Base-by-base conservation (phyloP, 2,888 invertebrate species). In the Ceraclea dissimilis region DNA sequence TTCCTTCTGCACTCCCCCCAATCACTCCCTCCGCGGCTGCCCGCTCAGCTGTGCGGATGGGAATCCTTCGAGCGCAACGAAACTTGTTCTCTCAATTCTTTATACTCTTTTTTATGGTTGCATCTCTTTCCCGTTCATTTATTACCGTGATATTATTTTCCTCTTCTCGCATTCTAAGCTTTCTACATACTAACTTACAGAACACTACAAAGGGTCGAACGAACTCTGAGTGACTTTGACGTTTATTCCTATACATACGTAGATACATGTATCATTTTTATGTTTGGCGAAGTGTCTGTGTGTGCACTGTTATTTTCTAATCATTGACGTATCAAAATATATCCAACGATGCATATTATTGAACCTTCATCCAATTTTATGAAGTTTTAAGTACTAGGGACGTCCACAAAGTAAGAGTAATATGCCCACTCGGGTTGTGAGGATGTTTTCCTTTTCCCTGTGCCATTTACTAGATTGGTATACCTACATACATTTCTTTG, bases 31-130 rank as follows among this genome's bases (percentile, higher is more conserved):
- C 22, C 17, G 5, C 16, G 51, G 34, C 61, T 66, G 63, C 56
- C 62, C 66, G 63, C 66, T 66, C 67, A 66, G 60, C 49, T 54
- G 61, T 59, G 57, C 58, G 56, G 61, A 60, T 61, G 62, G 60
- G 60, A 63, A 52, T 57, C 61, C 59, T 59, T 59, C 49, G 55
- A 57, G 55, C 60, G 56, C 57, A 51, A 59, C 60, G 52, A 60
- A 60, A 61, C 61, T 60, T 56, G 57, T 55, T 60, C 61, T 59
- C 57, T 60, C 47, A 2, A 8, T 13, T n/a, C 13, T 16, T 39
- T 52, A 56, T 52, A 47, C 56, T 43, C 44, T 57, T 44, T 54
- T 60, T 67, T 39, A 26, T 52, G n/a, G 11, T 44, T 43, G 50
- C 22, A 13, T 49, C 26, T 49, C 49, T 21, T 16, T 51, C 51